Evolutionary conservation across 1,140 invertebrate species (phyloP).

Genomic region (Pseudomyrmex sp.): DNA sequence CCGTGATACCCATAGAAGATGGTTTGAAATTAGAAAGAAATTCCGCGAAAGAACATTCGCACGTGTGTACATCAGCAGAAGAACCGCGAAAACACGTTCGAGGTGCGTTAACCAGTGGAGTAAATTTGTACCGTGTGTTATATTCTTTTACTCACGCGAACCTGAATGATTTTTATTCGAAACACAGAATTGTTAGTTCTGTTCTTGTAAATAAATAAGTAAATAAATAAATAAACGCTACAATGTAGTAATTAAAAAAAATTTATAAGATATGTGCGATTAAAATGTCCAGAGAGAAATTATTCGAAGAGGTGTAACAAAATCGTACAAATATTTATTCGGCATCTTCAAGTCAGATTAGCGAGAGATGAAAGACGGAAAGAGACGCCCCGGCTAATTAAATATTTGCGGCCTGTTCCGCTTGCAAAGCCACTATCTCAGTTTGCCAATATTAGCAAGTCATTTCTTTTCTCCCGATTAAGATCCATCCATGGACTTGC

Average conservation of each 20-base stretch:
- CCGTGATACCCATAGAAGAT: constrained; percentile 25
- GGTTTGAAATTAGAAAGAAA: constrained; percentile 36
- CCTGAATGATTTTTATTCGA: background rate
- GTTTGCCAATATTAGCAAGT: background rate
- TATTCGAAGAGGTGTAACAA: too few species aligned
- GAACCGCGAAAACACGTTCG: background rate
- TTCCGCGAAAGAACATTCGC: constrained; percentile 17
- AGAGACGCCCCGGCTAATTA: background rate
- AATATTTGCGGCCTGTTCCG: background rate
- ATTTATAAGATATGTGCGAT: too few species aligned
- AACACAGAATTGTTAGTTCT: background rate
- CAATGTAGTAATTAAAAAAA: too few species aligned
- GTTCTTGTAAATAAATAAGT: too few species aligned
- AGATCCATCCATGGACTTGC: background rate
- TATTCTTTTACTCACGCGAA: too few species aligned
- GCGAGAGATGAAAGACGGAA: background rate
- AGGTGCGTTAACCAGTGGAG: background rate
- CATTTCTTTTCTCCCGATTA: constrained; percentile 39
- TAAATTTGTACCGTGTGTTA: background rate
- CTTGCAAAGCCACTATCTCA: background rate
- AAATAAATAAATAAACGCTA: too few species aligned
- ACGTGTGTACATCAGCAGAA: constrained; percentile 15
- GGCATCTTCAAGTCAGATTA: background rate
- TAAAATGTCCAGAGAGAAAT: too few species aligned
- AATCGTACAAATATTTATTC: constrained; percentile 6